Percentiles rank a stretch among this genome's conserved stretches.
These are phyloP conservation scores for Paramormyrops kingsleyae DNA, from an alignment of 2,113 vertebrate species.

Conservation along the genomic window DNA sequence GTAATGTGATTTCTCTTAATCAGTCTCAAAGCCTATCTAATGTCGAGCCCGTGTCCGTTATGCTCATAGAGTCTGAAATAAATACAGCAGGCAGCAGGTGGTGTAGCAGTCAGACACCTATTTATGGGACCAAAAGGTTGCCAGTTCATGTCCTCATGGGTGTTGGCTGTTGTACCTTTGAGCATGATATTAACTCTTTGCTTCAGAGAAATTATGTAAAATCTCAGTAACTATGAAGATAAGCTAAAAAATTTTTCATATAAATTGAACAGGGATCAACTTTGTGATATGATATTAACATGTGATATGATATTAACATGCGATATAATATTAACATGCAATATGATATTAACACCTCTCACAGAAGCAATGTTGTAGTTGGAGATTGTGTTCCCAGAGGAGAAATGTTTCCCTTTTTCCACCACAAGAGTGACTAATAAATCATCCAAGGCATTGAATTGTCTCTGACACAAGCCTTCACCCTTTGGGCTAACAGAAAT, in stretches of 20 bases:
- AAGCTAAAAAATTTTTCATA: not conserved
- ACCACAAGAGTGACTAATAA: constrained; percentile 1
- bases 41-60: not conserved
- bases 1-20: constrained; percentile 1
- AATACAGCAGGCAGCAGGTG: constrained; percentile 37
- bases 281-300: not conserved
- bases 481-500: constrained; percentile 10
- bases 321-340: not conserved
- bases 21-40: not conserved
- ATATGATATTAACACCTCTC: not conserved
- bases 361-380: not conserved
- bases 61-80: not conserved
- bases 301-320: not conserved
- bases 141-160: not conserved
- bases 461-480: constrained; percentile 11
- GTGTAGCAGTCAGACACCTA: constrained; percentile 32
- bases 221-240: not conserved
- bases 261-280: not conserved
- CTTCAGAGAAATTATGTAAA: not conserved
- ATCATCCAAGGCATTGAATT: not conserved
- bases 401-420: not conserved
- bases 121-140: not conserved
- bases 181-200: not conserved
- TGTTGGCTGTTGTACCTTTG: not conserved
- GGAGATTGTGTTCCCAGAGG: not conserved